Percentiles rank a stretch among this genome's conserved stretches.
phyloP scores from a whole-genome alignment of 2,888 invertebrate species.

The Sesia bembeciformis region DNA sequence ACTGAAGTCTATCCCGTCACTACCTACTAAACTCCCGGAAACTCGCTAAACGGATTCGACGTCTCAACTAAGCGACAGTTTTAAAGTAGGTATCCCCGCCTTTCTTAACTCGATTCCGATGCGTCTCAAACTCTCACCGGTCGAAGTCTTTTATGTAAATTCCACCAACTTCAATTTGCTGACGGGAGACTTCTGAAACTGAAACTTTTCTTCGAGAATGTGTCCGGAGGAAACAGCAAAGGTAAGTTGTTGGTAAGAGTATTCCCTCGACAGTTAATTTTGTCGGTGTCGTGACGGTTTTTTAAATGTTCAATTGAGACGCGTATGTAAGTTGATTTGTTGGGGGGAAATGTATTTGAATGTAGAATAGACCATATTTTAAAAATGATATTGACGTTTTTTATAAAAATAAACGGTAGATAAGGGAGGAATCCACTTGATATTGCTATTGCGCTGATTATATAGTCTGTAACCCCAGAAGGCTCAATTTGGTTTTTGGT shows the following conservation, averaged over 20 bases:
- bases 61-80: constrained; percentile 71
- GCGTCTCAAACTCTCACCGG: constrained; percentile 49
- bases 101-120: constrained; percentile 66
- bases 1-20: constrained; percentile 1
- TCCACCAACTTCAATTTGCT: constrained; percentile 37
- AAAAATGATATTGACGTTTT: too few relatives aligned
- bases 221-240: constrained; percentile 11
- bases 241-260: constrained; percentile 18
- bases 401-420: too few relatives aligned
- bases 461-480: too few relatives aligned
- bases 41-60: constrained; percentile 66
- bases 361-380: neutral
- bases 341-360: neutral
- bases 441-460: too few relatives aligned
- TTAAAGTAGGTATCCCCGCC: constrained; percentile 51
- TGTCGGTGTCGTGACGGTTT: constrained; percentile 50
- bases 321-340: constrained; percentile 45
- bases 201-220: neutral
- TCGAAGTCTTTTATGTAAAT: constrained; percentile 68
- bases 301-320: constrained; percentile 37
- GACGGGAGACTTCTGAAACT: constrained; percentile 20
- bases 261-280: constrained; percentile 40
- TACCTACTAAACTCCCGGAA: constrained; percentile 31
- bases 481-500: too few relatives aligned
- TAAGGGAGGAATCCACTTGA: too few relatives aligned